Evolutionary conservation across 2,113 vertebrate genomes (phyloP), one percentile per base, ranked within the genome.

Genomic region (Carassius gibelio): DNA sequence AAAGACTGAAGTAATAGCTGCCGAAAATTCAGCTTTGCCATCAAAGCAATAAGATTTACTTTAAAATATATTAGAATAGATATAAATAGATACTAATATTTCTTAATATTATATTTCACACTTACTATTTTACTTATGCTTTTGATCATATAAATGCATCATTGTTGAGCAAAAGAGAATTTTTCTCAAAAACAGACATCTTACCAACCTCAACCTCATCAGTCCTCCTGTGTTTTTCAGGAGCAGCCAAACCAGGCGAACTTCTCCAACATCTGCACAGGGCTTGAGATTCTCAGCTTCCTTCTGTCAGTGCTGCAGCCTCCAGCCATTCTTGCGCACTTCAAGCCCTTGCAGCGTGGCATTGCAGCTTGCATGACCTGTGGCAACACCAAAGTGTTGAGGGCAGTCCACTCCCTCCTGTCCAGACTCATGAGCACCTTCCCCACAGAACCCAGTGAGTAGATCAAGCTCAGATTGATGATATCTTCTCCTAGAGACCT

Each of bases 241-340:
- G 98, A 99, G 8, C 98, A 99, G 76, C 96, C 96, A 1, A 96
- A 94, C 8, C 97, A 99, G 88, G 97, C 97, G 1, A 99, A 99
- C 94, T 98, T 98, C 81, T 97, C 97, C 50, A 99, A 99, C 92
- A 98, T 99, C 87, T 99, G 98, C 93, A 99, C 98, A 0, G 98
- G 98, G 0, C 88, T 99, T 84, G 98, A 99, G 92, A 98, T 99
- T 3, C 92, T 99, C 72, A 97, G 96, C 74, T 99, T 99, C 91
- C 90, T 99, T 85, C 87, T 99, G 45, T 96, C 97, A 0, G 97
- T 99, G 0, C 95, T 99, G 15, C 98, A 98, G 94, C 96, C 98
- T 0, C 94, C 96, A 0, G 97, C 96, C 45, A 94, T 99, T 85
- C 95, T 99, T 84, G 95, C 96, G 59, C 99, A 98, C 93, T 99